Base-by-base conservation (phyloP, 2,797 vertebrate genomes). In the Fistularia commersonii region DNA sequence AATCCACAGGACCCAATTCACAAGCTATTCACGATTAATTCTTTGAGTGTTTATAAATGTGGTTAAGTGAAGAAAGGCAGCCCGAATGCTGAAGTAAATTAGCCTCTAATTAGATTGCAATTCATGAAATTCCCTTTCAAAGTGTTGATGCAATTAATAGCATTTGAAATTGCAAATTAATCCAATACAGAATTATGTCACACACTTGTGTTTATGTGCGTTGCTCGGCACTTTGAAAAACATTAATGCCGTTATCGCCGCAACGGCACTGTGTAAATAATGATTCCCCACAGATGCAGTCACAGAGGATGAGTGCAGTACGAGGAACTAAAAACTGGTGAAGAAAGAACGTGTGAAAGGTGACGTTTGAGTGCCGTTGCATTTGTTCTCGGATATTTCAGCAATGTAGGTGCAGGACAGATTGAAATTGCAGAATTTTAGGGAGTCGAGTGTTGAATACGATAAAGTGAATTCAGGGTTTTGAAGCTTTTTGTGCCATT, bases 81-180 rank as follows among this genome's bases (percentile, higher is more conserved):
- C 42, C 50, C 7, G 5, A 61, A 64, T 65, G 72, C 45, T 64
- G 62, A 83, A 79, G 81, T 69, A 82, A 89, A 90, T 90, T 87
- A 89, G 77, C 64, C 54, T 49, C 76, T 87, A 90, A 91, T 90
- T 90, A 87, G 77, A 82, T 83, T 71, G 77, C 56, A 46, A 83
- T 86, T 87, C 83, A 81, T 80, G 79, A 80, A 88, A 85, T 79
- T 82, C 69, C 41, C 66, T 80, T 82, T 85, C 69, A 68, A 76
- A 81, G 77, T 83, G 83, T 86, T 82, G 84, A 87, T 49, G 62
- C 81, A 87, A 89, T 89, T 84, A 89, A 90, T 87, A 85, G 77
- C 74, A 88, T 85, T 84, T 82, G 80, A 90, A 89, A 89, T 88
- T 81, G 77, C 72, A 69, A 87, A 89, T 84, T 73, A 88, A 89